Percentiles rank a stretch among this genome's conserved stretches.
These are phyloP conservation scores for Linnaemya vulpina DNA, from an alignment of 2,888 invertebrate species.

Conservation along the genomic window DNA sequence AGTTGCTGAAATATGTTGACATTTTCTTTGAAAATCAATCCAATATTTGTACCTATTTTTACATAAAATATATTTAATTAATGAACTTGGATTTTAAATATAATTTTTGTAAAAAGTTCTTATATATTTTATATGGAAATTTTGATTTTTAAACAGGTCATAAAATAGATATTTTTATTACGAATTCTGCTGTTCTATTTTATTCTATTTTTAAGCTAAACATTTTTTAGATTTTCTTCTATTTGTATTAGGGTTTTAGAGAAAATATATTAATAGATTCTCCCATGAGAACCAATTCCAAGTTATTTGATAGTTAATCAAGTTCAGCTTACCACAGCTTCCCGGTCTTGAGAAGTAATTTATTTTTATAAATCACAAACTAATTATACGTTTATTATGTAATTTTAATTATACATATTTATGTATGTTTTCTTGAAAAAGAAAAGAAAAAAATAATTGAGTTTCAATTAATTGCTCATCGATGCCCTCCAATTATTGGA, in stretches of 20 bases:
- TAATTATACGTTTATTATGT: background rate
- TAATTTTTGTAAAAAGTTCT: too few species aligned
- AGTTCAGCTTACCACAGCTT: background rate
- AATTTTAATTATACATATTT: background rate
- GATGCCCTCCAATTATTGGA: constrained; percentile 34
- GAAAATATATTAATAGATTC: background rate
- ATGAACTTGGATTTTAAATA: too few species aligned
- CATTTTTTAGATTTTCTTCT: background rate
- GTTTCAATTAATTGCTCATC: constrained; percentile 28
- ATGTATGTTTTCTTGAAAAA: background rate
- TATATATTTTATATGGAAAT: too few species aligned
- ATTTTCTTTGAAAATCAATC: too few species aligned
- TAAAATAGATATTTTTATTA: too few species aligned
- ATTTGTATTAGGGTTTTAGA: background rate
- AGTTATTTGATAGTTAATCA: background rate
- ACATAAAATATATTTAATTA: too few species aligned
- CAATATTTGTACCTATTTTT: too few species aligned
- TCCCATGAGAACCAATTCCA: background rate
- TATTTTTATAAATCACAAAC: background rate
- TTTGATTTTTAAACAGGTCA: too few species aligned
- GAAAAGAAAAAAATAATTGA: constrained; percentile 11
- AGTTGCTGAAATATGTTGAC: too few species aligned
- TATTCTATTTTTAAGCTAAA: background rate
- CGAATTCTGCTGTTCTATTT: background rate
- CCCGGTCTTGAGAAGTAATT: too few species aligned